Percentiles rank a stretch among this genome's conserved stretches.
phyloP scores from a whole-genome alignment of 2,888 invertebrate genomes.

The Dryadula phaetusa region DNA sequence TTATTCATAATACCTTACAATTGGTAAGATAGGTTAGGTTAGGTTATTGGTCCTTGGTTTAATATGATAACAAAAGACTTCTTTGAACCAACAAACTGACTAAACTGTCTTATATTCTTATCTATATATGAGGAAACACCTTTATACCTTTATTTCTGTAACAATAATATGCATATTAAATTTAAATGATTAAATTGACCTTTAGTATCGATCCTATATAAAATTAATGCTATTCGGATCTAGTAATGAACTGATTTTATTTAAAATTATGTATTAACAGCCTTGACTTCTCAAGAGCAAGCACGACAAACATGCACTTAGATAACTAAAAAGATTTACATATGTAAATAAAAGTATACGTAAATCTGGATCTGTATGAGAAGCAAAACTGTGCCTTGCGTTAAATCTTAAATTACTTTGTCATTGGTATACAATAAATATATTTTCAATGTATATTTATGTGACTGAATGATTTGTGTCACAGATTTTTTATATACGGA shows the following conservation, averaged over 20 bases:
- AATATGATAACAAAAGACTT: too few species aligned
- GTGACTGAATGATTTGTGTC: background rate
- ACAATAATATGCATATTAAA: slow-evolving; percentile 3
- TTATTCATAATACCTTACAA: too few species aligned
- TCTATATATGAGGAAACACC: too few species aligned
- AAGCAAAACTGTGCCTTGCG: background rate
- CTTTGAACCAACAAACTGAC: too few species aligned
- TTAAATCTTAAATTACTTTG: background rate
- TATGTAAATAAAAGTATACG: too few species aligned
- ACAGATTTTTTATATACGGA: background rate
- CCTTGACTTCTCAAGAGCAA: slow-evolving; percentile 9
- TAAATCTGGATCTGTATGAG: background rate
- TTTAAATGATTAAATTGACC: slow-evolving; percentile 1
- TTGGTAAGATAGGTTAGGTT: too few species aligned
- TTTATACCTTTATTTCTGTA: background rate
- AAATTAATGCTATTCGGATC: background rate
- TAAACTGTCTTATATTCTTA: too few species aligned
- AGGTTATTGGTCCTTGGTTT: too few species aligned
- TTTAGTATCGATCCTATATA: background rate
- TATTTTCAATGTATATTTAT: slow-evolving; percentile 8
- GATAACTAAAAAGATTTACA: too few species aligned
- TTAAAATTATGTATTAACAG: background rate
- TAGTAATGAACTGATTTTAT: background rate
- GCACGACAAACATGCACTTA: slow-evolving; percentile 4
- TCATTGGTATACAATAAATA: background rate